Base-by-base conservation (phyloP, 2,113 vertebrate species). In the Pelecanus crispus region DNA sequence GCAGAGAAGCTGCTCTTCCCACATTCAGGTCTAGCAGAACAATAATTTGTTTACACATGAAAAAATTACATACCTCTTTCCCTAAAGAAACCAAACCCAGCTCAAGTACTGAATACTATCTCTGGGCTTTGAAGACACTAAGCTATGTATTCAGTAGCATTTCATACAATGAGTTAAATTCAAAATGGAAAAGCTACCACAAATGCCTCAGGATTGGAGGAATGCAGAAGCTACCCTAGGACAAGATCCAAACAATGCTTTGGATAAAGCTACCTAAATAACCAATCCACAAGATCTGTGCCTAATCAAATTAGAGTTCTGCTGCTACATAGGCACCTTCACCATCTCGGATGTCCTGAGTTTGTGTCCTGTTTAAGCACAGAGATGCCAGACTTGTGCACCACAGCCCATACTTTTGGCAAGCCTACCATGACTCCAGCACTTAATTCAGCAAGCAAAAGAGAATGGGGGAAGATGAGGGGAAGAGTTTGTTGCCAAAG, bases 331-430 rank as follows among this genome's bases (percentile, higher is more conserved):
- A 45, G 29, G 14, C 53, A 83, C 18, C 18, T 88, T 72, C 53
- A 53, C 11, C 52, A 68, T 21, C 61, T 0, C 15, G 21, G n/a
- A 70, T 1, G 3, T 14, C 38, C n/a, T 58, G 7, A 1, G 0
- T 61, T 52, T 55, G 24, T 13, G 26, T 45, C 25, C 29, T 47
- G 28, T 42, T 45, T 52, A 82, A 19, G 68, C n/a, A 65, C 2
- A 3, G 22, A 71, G 34, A 42, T 71, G 29, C 36, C 75, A 61
- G 73, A 55, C 19, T 50, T 52, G 10, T 34, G 18, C 34, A 52
- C 29, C 45, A 88, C 31, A 81, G 36, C 17, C 38, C n/a, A 15
- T 34, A 14, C 29, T 63, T 83, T 17, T 29, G 11, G 16, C 63
- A 84, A 63, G 26, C 9, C n/a, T 42, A 20, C 36, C 22, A 47